Evolutionary conservation across 2,888 invertebrate genomes (phyloP), one percentile per base, ranked within the genome.

Genomic region (Pherbina coryleti): DNA sequence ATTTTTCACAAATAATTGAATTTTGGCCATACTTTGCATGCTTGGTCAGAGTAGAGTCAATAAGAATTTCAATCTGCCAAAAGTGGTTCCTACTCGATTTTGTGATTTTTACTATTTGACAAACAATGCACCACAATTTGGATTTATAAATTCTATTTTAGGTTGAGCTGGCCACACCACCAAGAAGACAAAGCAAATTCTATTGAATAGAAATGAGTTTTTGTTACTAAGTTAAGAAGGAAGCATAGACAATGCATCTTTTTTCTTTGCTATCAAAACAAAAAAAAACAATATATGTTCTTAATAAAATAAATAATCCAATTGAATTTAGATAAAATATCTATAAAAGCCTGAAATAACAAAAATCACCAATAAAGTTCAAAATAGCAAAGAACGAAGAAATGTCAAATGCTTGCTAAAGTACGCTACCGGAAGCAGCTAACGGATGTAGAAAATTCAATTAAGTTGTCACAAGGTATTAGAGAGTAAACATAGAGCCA

Each of bases 381-480:
- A 5, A 7, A 57, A 57, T 1, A 9, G 14, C 19, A 25, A 57
- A 4, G 57, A 57, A 60, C 9, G 5, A 60, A 60, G 60, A 22
- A 60, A n/a, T n/a, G n/a, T n/a, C n/a, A n/a, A 22, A 60, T 44
- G 2, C 14, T 7, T 14, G 14, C 2, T 4, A 17, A 9, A 28
- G 60, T 28, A 60, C 60, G 25, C 5, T 14, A 55, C 55, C 19
- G 19, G 62, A 31, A 66, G 37, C 28, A 31, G 37, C 31, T 11
- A 7, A 28, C 7, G 66, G 66, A 62, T 66, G 66, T 34, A 66
- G 66, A 28, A 66, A 66, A 66, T 66, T 66, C 66, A 66, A 66
- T 66, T 28, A 28, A 62, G n/a, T 66, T 34, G 34, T 66, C 66
- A 66, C 66, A 66, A 37, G 19, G 31, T 9, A 34, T 66, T 66